phyloP scores from a whole-genome alignment of 2,113 vertebrate species.

The Quiscalus mexicanus region DNA sequence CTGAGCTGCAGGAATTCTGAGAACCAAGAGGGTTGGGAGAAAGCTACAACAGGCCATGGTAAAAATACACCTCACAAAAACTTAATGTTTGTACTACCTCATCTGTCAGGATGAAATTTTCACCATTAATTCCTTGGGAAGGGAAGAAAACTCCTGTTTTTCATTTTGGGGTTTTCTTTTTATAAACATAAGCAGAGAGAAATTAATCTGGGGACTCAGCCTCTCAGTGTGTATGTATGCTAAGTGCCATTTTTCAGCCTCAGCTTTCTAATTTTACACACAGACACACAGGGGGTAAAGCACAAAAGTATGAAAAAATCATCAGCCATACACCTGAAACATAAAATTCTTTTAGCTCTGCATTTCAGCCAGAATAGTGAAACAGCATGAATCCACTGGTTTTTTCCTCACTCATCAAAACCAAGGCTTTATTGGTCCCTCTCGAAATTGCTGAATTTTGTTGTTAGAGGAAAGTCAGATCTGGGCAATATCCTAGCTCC shows the following conservation, averaged over 20 bases:
- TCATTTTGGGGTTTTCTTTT: not conserved
- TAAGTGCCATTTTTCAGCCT: not conserved
- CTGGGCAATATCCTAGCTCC: not conserved
- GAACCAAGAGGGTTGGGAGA: not conserved
- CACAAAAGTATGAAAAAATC: not conserved
- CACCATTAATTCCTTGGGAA: not conserved
- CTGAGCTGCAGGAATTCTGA: not conserved
- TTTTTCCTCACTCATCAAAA: not conserved
- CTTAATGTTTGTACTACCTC: not conserved
- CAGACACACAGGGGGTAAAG: not conserved
- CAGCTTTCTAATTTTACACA: not conserved
- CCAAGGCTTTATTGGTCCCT: not conserved
- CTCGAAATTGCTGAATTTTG: not conserved
- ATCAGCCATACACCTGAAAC: not conserved
- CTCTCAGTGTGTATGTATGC: not conserved
- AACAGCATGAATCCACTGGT: not conserved
- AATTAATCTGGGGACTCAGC: not conserved
- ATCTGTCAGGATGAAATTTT: not conserved
- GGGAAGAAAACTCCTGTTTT: not conserved
- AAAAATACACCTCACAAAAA: not conserved
- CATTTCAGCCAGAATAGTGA: not conserved
- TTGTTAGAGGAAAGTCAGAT: not conserved
- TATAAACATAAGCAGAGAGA: not conserved
- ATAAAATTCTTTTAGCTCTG: not conserved
- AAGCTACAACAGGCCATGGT: not conserved